Percentiles rank a stretch among this genome's conserved stretches.
These are phyloP conservation scores for Aphidius gifuensis DNA, from an alignment of 1,140 invertebrate genomes.

Conservation along the genomic window DNA sequence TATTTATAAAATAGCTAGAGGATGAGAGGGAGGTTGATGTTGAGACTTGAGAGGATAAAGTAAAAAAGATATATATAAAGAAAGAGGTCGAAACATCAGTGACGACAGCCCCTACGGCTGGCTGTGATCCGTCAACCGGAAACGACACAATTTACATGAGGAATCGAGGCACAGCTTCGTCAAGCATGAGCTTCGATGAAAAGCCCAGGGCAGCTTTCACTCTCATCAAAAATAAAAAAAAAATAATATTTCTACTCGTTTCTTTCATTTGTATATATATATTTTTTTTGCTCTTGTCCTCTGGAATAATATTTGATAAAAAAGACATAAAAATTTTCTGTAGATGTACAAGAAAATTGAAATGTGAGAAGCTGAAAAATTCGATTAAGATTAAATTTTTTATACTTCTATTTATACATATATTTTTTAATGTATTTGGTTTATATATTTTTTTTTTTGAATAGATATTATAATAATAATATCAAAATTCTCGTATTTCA, in stretches of 20 bases:
- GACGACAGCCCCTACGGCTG: constrained; percentile 24
- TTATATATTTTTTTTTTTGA: neutral
- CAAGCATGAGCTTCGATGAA: constrained; percentile 31
- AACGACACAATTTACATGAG: constrained; percentile 47
- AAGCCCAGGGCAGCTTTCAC: constrained; percentile 17
- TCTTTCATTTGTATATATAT: constrained; percentile 17
- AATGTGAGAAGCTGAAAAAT: constrained; percentile 19
- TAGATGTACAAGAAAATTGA: constrained; percentile 12
- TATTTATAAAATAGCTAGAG: neutral
- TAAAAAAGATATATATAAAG: neutral
- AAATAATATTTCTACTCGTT: constrained; percentile 2
- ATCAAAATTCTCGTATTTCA: no score
- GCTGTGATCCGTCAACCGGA: constrained; percentile 44
- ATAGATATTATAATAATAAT: neutral
- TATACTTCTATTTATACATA: neutral
- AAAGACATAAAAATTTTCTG: constrained; percentile 11
- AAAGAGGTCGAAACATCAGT: neutral
- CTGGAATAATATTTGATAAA: constrained; percentile 22
- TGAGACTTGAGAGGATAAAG: neutral
- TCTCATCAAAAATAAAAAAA: constrained; percentile 1
- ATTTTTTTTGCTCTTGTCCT: constrained; percentile 17
- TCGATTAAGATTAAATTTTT: constrained; percentile 17
- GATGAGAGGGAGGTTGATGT: neutral
- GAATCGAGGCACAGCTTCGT: constrained; percentile 35
- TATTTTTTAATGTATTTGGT: constrained; percentile 4